Conservation (phyloP, 1,140 invertebrate species). For the Hycleus cichorii region DNA sequence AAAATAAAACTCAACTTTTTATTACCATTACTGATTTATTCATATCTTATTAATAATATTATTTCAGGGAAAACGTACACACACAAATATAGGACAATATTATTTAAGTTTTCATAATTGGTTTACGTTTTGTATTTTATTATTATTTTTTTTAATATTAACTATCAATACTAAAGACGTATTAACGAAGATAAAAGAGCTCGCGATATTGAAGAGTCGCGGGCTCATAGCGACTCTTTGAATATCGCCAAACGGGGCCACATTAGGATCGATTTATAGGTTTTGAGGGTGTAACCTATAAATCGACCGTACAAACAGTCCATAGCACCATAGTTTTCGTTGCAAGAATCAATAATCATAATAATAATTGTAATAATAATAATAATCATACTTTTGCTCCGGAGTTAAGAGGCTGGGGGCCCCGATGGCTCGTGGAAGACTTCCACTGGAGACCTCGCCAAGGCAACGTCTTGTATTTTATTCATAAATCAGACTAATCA, state of each 20-base stretch:
- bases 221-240: conserved; percentile 31
- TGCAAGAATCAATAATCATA: conserved; percentile 28
- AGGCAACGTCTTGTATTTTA: conserved; percentile 21
- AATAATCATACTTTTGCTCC: conserved; percentile 6
- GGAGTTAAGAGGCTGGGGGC: conserved; percentile 19
- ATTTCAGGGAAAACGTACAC: conserved; percentile 39
- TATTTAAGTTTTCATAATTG: conserved; percentile 18
- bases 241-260: conserved; percentile 18
- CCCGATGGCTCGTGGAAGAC: conserved; percentile 38
- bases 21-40: conserved; percentile 25
- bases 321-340: conserved; percentile 41
- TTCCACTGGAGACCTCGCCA: conserved; percentile 36
- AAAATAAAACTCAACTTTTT: background rate
- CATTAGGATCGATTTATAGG: conserved; percentile 22
- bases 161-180: conserved; percentile 37
- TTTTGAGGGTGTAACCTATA: conserved; percentile 7
- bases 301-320: conserved; percentile 29
- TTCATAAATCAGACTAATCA: background rate
- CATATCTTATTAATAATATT: conserved; percentile 28
- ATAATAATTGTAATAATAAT: background rate
- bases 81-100: conserved; percentile 42
- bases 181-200: conserved; percentile 35
- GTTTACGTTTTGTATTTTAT: background rate
- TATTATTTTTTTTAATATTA: conserved; percentile 23
- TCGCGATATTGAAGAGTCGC: conserved; percentile 21